Conservation (phyloP, 2,113 vertebrate species). For the Eonycteris spelaea region DNA sequence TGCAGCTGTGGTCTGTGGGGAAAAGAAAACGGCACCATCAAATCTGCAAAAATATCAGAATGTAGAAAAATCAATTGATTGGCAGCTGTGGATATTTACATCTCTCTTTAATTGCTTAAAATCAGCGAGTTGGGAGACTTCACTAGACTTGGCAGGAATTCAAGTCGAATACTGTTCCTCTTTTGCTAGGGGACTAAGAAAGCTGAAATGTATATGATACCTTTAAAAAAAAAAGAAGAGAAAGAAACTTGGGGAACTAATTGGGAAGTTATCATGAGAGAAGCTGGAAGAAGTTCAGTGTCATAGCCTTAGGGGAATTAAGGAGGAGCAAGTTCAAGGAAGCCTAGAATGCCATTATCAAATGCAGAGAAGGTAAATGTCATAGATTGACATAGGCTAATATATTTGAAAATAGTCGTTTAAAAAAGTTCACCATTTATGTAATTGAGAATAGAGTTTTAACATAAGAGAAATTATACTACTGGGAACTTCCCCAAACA, state of each 20-base stretch:
- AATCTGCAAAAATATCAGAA: constrained; percentile 60
- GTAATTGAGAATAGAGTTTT: not conserved
- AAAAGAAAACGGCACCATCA: constrained; percentile 54
- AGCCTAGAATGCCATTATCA: not conserved
- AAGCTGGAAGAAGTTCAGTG: not conserved
- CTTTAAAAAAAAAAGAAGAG: not conserved
- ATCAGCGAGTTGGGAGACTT: constrained; percentile 65
- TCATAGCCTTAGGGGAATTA: not conserved
- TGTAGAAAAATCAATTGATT: constrained; percentile 69
- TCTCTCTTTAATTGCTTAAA: constrained; percentile 70
- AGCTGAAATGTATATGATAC: not conserved
- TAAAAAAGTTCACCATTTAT: not conserved
- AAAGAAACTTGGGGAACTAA: not conserved
- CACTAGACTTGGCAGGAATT: constrained; percentile 47
- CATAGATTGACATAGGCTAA: not conserved
- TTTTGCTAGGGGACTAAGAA: not conserved
- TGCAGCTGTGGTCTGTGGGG: constrained; percentile 62
- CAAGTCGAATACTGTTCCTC: not conserved
- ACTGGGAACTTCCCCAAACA: not conserved
- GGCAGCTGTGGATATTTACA: constrained; percentile 74
- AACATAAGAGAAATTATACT: not conserved
- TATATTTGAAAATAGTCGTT: not conserved
- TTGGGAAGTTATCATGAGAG: not conserved
- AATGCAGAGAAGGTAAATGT: not conserved
- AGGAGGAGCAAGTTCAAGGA: not conserved